Conservation (phyloP, 2,113 vertebrate species). For the Jacana jacana region DNA sequence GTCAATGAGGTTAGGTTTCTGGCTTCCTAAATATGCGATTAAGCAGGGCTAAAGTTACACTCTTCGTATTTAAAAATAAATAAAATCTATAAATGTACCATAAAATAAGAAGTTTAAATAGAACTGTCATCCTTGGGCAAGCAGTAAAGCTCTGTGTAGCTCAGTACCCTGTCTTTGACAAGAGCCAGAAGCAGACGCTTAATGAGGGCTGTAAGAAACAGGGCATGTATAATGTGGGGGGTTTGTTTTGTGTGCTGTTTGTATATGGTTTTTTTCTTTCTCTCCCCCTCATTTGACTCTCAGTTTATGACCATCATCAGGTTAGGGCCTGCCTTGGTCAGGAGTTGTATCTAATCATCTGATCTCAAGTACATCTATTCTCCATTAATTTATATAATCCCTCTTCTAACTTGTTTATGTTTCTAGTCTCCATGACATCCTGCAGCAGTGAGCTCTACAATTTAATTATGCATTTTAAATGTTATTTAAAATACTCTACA, state of each 20-base stretch:
- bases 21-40: background rate
- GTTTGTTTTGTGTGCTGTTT: background rate
- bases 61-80: constrained; percentile 41
- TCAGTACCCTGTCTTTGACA: background rate
- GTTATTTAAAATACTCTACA: background rate
- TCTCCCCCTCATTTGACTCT: background rate
- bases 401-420: constrained; percentile 36
- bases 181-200: constrained; percentile 29
- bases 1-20: background rate
- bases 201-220: constrained; percentile 1
- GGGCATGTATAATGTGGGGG: background rate
- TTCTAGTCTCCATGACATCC: constrained; percentile 16
- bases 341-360: background rate
- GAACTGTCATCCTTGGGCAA: background rate
- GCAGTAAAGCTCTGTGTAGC: background rate
- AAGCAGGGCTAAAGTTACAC: background rate
- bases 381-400: constrained; percentile 4
- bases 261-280: background rate
- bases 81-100: constrained; percentile 3
- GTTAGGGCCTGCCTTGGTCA: background rate
- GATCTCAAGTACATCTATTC: background rate
- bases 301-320: background rate
- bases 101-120: constrained; percentile 21
- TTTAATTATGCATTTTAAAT: background rate
- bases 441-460: background rate